phyloP scores from a whole-genome alignment of 2,113 vertebrate species.

The Siphamia tubifer region DNA sequence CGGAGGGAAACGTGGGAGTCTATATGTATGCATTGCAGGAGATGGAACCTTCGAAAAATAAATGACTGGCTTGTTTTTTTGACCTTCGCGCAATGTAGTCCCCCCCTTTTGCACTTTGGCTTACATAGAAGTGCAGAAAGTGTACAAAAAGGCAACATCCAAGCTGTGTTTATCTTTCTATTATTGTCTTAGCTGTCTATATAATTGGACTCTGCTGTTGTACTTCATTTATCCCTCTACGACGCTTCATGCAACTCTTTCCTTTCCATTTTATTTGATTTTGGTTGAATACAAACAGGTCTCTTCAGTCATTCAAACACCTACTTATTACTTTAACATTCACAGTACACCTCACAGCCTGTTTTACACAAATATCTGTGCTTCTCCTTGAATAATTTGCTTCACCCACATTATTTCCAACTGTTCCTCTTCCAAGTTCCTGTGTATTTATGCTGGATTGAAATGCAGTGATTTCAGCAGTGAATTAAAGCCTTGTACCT shows the following conservation, averaged over 20 bases:
- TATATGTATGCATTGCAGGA: conserved; percentile 10
- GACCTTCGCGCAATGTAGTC: conserved; percentile 36
- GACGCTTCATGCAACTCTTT: background rate
- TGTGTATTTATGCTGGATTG: background rate
- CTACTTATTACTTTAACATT: too few relatives aligned
- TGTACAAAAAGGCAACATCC: background rate
- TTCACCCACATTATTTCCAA: background rate
- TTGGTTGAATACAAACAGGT: too few relatives aligned
- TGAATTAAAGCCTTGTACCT: conserved; percentile 1
- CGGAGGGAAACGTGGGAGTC: conserved; percentile 7
- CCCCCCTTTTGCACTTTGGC: conserved; percentile 20
- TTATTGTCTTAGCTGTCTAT: background rate
- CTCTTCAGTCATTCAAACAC: too few relatives aligned
- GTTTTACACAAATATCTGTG: too few relatives aligned
- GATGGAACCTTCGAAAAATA: conserved; percentile 37
- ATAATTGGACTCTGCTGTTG: background rate
- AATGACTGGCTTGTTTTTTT: conserved; percentile 55
- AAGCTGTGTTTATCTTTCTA: conserved; percentile 14
- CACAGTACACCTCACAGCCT: too few relatives aligned
- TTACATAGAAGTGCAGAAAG: conserved; percentile 37
- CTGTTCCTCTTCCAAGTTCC: background rate
- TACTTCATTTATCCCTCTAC: background rate
- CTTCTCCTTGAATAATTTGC: too few relatives aligned
- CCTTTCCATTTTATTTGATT: too few relatives aligned
- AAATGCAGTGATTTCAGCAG: background rate